These are phyloP conservation scores for Hippocampus abdominalis DNA, from an alignment of 2,113 vertebrate species.

Conservation along the genomic window DNA sequence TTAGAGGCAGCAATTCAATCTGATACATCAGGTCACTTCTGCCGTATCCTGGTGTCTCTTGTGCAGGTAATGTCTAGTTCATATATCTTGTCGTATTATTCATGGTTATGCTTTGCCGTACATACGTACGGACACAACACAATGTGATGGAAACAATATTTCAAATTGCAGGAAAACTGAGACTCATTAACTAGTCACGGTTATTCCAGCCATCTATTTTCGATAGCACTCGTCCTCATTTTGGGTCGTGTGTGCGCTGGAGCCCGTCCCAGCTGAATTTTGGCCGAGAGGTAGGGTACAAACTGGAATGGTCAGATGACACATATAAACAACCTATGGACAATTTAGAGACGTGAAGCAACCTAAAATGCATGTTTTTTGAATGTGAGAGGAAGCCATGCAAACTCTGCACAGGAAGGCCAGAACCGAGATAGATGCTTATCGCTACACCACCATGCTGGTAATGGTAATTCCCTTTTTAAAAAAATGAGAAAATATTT, in stretches of 20 bases:
- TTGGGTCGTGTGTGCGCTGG: background rate
- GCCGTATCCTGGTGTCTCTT: conserved; percentile 87
- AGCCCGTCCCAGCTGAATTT: background rate
- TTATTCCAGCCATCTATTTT: background rate
- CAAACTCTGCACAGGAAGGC: background rate
- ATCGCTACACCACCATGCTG: background rate
- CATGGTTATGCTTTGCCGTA: background rate
- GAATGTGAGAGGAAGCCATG: background rate
- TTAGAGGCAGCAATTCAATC: conserved; percentile 87
- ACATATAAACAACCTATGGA: background rate
- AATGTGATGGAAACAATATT: background rate
- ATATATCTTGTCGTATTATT: background rate
- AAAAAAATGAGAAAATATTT: background rate
- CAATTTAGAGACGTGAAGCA: background rate
- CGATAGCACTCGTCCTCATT: background rate
- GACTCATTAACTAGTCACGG: background rate
- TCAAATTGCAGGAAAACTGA: background rate
- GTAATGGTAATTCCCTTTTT: background rate
- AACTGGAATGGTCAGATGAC: background rate
- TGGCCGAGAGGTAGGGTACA: no score
- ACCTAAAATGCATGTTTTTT: background rate
- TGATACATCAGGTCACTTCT: conserved; percentile 90
- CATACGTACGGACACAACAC: background rate
- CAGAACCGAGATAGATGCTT: background rate
- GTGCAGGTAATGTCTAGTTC: conserved; percentile 75